Conservation (phyloP, 1,140 invertebrate genomes). For the Drosophila micromelanica region DNA sequence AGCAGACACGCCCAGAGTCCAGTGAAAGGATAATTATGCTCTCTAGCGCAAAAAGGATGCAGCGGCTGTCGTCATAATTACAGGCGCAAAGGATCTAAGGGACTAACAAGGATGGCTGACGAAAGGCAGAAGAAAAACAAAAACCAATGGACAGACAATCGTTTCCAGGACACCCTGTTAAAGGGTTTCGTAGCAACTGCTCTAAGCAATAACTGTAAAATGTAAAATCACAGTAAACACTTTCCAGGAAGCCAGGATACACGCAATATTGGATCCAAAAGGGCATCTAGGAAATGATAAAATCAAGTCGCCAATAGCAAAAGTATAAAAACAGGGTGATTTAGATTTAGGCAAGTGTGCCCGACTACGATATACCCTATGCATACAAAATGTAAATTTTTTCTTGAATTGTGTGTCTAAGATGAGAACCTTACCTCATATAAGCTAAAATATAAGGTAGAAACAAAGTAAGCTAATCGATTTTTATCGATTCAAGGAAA, state of each 20-base stretch:
- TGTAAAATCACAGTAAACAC: conserved; percentile 6
- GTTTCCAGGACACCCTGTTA: not conserved
- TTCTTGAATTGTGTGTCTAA: too few species aligned
- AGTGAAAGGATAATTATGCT: conserved; percentile 40
- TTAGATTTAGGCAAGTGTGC: too few species aligned
- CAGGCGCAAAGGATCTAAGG: not conserved
- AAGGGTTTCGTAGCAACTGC: conserved; percentile 23
- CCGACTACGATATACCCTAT: too few species aligned
- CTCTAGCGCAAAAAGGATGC: conserved; percentile 9
- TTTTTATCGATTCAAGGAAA: too few species aligned
- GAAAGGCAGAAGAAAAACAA: not conserved
- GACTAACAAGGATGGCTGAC: conserved; percentile 14
- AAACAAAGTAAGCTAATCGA: too few species aligned
- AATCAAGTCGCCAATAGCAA: conserved; percentile 17
- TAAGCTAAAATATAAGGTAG: too few species aligned
- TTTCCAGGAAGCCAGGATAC: conserved; percentile 36
- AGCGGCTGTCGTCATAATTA: conserved; percentile 43
- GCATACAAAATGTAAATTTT: too few species aligned
- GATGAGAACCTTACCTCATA: too few species aligned
- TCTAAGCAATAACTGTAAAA: conserved; percentile 21
- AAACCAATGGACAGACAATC: too few species aligned
- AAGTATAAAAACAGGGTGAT: too few species aligned
- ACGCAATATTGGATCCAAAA: conserved; percentile 28
- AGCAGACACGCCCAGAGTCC: conserved; percentile 9
- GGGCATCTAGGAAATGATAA: too few species aligned